Base-by-base conservation (phyloP, 2,797 vertebrate species). In the Rallus crepitans region DNA sequence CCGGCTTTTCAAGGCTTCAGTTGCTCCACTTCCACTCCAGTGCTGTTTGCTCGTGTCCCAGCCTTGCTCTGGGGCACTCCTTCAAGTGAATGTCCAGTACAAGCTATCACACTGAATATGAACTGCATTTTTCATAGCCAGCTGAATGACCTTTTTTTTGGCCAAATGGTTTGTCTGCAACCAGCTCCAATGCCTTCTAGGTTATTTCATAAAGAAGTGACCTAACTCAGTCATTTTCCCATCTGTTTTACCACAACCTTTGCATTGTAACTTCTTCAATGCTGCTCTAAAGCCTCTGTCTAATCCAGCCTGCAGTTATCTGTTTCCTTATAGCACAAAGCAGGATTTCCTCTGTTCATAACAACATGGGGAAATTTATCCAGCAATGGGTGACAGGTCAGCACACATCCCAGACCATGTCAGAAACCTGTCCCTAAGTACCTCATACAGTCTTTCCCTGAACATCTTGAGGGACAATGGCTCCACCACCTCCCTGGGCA, bases 1-100 rank as follows among this genome's bases (percentile, higher is more conserved):
- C 42, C 16, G 4, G 18, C 42, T 45, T 45, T 45, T 19, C 42
- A 19, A 45, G 42, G 42, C 42, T 45, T 45, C 42, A 45, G 42
- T 45, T 18, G 1, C 24, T 56, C 10, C 15, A 27, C 19, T 59
- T 69, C 40, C 18, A 53, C 5, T 6, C 10, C 1, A 1, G 0
- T 12, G 30, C 24, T 52, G 27, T 31, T 71, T 45, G 17, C 35
- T 50, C 31, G 11, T 6, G 2, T 50, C n/a, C 30, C 63, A 82
- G 24, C 15, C 23, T 61, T 4, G 0, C 17, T n/a, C 25, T 42
- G 35, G 55, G 28, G 25, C 12, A 30, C 4, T 39, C 5, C 21
- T 77, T 30, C 21, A 16, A 0, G 4, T 0, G 0, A 57, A 65
- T 15, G 27, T 33, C 14, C 52, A 80, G 25, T 17, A 30, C 18